Evolutionary conservation across 2,888 invertebrate species (phyloP).

Genomic region (Quadriops clusia): DNA sequence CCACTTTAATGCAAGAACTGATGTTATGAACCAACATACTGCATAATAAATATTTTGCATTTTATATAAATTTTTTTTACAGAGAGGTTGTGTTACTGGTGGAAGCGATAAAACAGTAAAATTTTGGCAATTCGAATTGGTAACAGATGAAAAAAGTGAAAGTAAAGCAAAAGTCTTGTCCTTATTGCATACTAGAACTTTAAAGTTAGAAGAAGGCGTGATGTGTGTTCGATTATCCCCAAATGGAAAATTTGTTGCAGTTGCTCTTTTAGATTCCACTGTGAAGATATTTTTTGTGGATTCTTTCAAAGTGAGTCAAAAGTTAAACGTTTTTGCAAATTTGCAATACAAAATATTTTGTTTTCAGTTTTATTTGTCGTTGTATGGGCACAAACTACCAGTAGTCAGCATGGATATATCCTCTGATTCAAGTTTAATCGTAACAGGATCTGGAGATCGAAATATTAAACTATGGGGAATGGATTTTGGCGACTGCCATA

Average conservation of each 20-base stretch:
- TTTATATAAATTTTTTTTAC: conserved; percentile 24
- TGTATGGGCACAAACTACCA: conserved; percentile 94
- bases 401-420: conserved; percentile 90
- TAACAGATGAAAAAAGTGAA: conserved; percentile 51
- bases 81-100: conserved; percentile 73
- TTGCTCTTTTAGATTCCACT: conserved; percentile 82
- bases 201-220: conserved; percentile 81
- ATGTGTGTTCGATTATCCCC: conserved; percentile 73
- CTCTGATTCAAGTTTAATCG: conserved; percentile 73
- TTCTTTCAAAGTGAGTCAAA: conserved; percentile 65
- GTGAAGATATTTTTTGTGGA: conserved; percentile 93
- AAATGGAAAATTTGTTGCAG: conserved; percentile 78
- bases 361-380: conserved; percentile 74
- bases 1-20: no score
- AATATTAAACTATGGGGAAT: conserved; percentile 97
- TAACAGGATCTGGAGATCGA: conserved; percentile 90
- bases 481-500: conserved; percentile 97
- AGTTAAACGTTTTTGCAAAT: conserved; percentile 9
- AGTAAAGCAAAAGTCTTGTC: conserved; percentile 61
- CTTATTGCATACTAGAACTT: conserved; percentile 63
- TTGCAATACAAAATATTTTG: conserved; percentile 11
- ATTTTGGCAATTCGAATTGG: conserved; percentile 87
- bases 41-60: no score
- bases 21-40: no score
- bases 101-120: conserved; percentile 84